phyloP scores from a whole-genome alignment of 2,113 vertebrate genomes.

The Coryphaenoides rupestris region DNA sequence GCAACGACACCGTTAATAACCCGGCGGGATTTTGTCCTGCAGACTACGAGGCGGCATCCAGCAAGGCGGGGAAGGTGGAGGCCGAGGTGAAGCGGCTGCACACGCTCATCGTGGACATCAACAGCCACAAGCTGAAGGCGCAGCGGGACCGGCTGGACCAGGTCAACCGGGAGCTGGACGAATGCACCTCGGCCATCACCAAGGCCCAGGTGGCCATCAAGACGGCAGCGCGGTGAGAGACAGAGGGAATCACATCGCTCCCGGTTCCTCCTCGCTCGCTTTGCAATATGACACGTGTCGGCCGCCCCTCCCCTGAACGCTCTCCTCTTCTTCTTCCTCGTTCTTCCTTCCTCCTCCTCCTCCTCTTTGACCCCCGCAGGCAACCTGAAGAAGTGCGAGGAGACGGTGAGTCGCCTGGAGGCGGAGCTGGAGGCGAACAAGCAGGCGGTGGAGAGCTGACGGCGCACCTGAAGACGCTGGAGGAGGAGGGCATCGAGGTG shows the following conservation, averaged over 20 bases:
- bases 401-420: constrained; percentile 73
- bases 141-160: constrained; percentile 89
- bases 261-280: not conserved
- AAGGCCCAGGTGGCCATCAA: constrained; percentile 92
- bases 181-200: constrained; percentile 81
- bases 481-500: constrained; percentile 81
- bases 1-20: no score
- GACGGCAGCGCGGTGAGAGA: constrained; percentile 83
- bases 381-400: constrained; percentile 88
- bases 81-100: constrained; percentile 87
- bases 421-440: constrained; percentile 80
- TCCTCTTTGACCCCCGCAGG: constrained; percentile 60
- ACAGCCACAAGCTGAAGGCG: constrained; percentile 84
- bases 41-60: constrained; percentile 80
- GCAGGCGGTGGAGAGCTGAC: constrained; percentile 73
- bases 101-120: constrained; percentile 87
- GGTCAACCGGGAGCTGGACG: constrained; percentile 85
- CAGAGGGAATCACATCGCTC: no score
- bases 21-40: constrained; percentile 22
- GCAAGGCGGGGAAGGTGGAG: constrained; percentile 81
- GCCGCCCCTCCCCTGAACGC: not conserved
- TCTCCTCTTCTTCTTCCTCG: not conserved
- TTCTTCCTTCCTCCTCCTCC: not conserved
- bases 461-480: constrained; percentile 78
- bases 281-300: not conserved